These are phyloP conservation scores for Ophiothrix spiculata DNA, from an alignment of 35 echinoderm and acorn worm genomes.

Conservation along the genomic window DNA sequence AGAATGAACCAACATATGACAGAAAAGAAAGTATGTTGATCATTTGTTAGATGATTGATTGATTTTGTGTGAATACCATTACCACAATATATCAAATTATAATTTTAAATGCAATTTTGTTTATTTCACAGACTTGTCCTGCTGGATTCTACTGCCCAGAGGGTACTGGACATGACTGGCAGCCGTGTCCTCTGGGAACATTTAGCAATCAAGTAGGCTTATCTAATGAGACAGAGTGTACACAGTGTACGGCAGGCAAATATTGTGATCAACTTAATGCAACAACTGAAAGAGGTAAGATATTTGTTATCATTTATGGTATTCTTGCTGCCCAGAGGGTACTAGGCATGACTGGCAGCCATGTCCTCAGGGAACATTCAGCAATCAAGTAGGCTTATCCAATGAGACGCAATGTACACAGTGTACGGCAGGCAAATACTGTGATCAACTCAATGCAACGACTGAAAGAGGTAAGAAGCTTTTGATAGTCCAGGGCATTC, in stretches of 20 bases:
- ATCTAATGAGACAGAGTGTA: slow-evolving; percentile 86
- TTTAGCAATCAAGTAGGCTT: slow-evolving; percentile 80
- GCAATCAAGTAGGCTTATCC: slow-evolving; percentile 67
- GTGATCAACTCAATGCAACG: slow-evolving; percentile 79
- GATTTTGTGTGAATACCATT: too few relatives aligned
- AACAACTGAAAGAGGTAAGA: slow-evolving; percentile 65
- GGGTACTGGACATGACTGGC: slow-evolving; percentile 92
- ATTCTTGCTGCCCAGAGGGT: slow-evolving; percentile 91
- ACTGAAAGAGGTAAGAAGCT: slow-evolving; percentile 59
- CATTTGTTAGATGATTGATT: too few relatives aligned
- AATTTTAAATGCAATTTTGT: too few relatives aligned
- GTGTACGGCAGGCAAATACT: slow-evolving; percentile 79
- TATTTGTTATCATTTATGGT: too few relatives aligned
- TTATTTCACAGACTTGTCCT: slow-evolving; percentile 73
- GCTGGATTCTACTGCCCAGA: slow-evolving; percentile 95
- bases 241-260: slow-evolving; percentile 68
- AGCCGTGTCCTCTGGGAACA: slow-evolving; percentile 80
- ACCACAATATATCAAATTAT: too few relatives aligned
- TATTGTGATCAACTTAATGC: slow-evolving; percentile 85
- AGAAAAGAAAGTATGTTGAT: too few relatives aligned
- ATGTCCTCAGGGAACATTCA: slow-evolving; percentile 87
- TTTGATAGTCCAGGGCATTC: too few relatives aligned
- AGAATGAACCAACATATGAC: too few relatives aligned
- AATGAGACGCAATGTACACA: slow-evolving; percentile 86
- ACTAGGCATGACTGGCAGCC: slow-evolving; percentile 93